Percentiles rank a stretch among this genome's conserved stretches.
These are phyloP conservation scores for Ephialtes manifestator DNA, from an alignment of 2,888 invertebrate species.

Conservation along the genomic window DNA sequence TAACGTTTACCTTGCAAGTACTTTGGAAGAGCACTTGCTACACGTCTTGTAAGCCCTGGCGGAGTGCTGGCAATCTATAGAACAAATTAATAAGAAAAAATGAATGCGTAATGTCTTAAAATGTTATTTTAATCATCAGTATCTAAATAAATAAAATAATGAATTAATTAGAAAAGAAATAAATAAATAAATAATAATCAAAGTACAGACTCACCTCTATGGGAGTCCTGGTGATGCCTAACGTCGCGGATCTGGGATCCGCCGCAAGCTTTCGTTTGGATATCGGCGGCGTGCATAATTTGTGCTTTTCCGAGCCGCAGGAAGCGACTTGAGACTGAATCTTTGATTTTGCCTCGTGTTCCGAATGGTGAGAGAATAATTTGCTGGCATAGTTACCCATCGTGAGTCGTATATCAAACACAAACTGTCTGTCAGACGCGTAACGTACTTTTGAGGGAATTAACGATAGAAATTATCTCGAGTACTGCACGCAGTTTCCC, in stretches of 20 bases:
- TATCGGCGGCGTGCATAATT: constrained; percentile 73
- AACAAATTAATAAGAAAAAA: not conserved
- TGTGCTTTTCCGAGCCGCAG: constrained; percentile 51
- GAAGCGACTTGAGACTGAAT: constrained; percentile 13
- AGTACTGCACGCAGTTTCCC: not conserved
- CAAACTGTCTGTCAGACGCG: constrained; percentile 15
- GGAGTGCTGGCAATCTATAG: constrained; percentile 73
- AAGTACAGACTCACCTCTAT: constrained; percentile 74
- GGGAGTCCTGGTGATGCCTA: constrained; percentile 78
- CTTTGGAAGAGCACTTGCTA: constrained; percentile 78
- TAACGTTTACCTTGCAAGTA: constrained; percentile 78
- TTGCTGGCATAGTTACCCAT: constrained; percentile 80
- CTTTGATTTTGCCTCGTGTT: constrained; percentile 64
- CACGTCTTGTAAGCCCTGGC: constrained; percentile 53
- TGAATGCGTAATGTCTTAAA: not conserved
- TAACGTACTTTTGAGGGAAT: constrained; percentile 46
- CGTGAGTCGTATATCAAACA: not conserved
- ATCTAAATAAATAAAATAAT: no score
- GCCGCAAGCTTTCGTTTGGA: constrained; percentile 67
- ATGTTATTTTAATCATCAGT: no score
- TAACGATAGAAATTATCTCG: not conserved
- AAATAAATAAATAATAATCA: constrained; percentile 11
- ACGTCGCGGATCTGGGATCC: constrained; percentile 79
- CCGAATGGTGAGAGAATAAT: constrained; percentile 69
- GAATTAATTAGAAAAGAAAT: constrained; percentile 3